phyloP scores from a whole-genome alignment of 2,888 invertebrate species.

The Deilephila porcellus region DNA sequence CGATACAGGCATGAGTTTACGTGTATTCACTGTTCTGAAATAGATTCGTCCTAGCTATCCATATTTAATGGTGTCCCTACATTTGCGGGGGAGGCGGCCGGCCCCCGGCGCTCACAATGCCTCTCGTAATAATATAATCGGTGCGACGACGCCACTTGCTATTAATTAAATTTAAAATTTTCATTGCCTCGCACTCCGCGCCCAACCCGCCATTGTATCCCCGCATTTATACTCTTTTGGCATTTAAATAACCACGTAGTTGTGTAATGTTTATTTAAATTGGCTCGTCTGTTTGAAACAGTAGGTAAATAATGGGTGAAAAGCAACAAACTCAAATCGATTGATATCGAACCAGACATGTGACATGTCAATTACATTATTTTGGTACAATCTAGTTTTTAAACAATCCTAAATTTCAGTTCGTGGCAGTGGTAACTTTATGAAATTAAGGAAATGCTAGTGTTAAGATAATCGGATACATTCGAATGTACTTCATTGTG shows the following conservation, averaged over 20 bases:
- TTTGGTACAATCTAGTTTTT: no score
- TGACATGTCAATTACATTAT: no score
- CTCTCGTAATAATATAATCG: constrained; percentile 80
- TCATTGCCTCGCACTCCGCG: constrained; percentile 59
- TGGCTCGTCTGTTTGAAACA: neutral
- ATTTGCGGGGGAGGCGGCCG: constrained; percentile 30
- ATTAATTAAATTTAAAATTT: constrained; percentile 84
- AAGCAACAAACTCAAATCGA: no score
- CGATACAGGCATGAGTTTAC: no score
- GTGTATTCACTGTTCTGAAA: neutral
- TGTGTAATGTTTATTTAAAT: neutral
- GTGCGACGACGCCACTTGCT: constrained; percentile 74
- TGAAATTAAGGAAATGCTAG: no score
- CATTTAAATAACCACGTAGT: constrained; percentile 21
- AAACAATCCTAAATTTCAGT: no score
- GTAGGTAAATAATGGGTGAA: neutral
- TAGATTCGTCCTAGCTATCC: neutral
- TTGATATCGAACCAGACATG: no score
- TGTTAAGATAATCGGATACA: no score
- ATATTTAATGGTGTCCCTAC: neutral
- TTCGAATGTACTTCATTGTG: no score
- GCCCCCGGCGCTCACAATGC: constrained; percentile 58
- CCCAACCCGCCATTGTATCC: constrained; percentile 38
- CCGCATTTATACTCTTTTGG: constrained; percentile 30
- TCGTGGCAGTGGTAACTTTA: no score